Evolutionary conservation across 2,113 vertebrate genomes (phyloP), one percentile per base, ranked within the genome.

Genomic region (Pterocles orientalis): DNA sequence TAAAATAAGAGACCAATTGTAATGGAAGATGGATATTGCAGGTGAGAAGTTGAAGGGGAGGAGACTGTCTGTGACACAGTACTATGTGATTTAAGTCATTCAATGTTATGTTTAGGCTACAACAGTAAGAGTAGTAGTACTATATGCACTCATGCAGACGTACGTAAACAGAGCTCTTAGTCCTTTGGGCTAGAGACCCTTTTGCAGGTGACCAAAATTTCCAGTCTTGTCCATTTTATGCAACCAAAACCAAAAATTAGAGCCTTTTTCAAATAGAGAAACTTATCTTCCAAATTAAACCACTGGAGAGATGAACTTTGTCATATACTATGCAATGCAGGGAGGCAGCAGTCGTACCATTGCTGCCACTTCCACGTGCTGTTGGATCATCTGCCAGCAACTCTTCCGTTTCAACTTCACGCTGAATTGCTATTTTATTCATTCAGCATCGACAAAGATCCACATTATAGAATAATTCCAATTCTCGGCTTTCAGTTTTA

Each of bases 321-420:
- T 66, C 56, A 17, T 36, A 16, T 21, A 23, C 2, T 36, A 4
- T 4, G 41, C 57, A 57, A 26, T 48, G 43, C 18, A 73, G 64
- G 45, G 65, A 25, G 39, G 47, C 58, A 73, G 36, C 2, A 0
- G 19, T 84, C 34, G 25, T 29, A 23, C 31, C 13, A 3, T 36
- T 34, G 24, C 51, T 80, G 66, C 47, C n/a, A 23, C 36, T 31
- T 14, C 50, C 69, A 50, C 1, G 1, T 54, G 24, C 23, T 71
- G 26, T 50, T 84, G 7, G 18, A 39, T 65, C 0, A 0, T 62
- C 48, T 79, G 14, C 54, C 54, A 66, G 76, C 12, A 81, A 61
- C 57, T n/a, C 18, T 60, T 78, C 0, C 0, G 3, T 56, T 81
- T 76, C 57, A 33, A 0, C 12, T 78, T 76, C 1, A 0, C 87